A percentile compares a stretch with the other conserved stretches of the same genome.
These are phyloP conservation scores for Ceuthmochares aereus DNA, from an alignment of 2,113 vertebrate genomes.

Conservation along the genomic window DNA sequence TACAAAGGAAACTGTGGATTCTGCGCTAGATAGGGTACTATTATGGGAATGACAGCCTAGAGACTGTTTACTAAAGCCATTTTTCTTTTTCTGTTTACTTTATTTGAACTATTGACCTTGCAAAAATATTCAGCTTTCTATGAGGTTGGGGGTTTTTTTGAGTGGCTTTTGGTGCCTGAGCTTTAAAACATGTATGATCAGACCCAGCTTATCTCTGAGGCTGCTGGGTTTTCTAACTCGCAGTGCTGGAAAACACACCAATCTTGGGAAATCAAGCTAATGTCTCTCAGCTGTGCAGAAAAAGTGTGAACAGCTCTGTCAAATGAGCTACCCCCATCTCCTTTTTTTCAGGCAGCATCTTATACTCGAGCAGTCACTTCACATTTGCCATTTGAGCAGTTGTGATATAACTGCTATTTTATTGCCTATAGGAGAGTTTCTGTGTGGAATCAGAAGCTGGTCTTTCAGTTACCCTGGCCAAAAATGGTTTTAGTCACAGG, in stretches of 20 bases:
- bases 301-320: slow-evolving; percentile 84
- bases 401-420: slow-evolving; percentile 71
- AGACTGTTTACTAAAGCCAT: neutral
- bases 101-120: slow-evolving; percentile 70
- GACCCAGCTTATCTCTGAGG: slow-evolving; percentile 51
- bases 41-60: neutral
- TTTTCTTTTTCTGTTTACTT: slow-evolving; percentile 6
- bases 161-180: slow-evolving; percentile 56
- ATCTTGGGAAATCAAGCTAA: slow-evolving; percentile 76
- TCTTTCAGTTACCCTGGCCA: slow-evolving; percentile 53
- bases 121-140: slow-evolving; percentile 43
- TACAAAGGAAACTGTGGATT: neutral
- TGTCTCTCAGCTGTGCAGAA: slow-evolving; percentile 78
- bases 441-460: slow-evolving; percentile 60
- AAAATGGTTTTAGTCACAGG: slow-evolving; percentile 67
- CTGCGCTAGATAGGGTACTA: neutral
- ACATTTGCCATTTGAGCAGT: slow-evolving; percentile 75
- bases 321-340: slow-evolving; percentile 73
- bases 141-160: neutral
- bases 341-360: slow-evolving; percentile 65
- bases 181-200: slow-evolving; percentile 69
- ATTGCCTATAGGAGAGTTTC: slow-evolving; percentile 74
- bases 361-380: slow-evolving; percentile 77
- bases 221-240: slow-evolving; percentile 51
- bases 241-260: slow-evolving; percentile 59